Percentiles rank a stretch among this genome's conserved stretches.
Evolutionary conservation across 2,113 vertebrate species (phyloP).

Genomic region (Pluvialis apricaria): DNA sequence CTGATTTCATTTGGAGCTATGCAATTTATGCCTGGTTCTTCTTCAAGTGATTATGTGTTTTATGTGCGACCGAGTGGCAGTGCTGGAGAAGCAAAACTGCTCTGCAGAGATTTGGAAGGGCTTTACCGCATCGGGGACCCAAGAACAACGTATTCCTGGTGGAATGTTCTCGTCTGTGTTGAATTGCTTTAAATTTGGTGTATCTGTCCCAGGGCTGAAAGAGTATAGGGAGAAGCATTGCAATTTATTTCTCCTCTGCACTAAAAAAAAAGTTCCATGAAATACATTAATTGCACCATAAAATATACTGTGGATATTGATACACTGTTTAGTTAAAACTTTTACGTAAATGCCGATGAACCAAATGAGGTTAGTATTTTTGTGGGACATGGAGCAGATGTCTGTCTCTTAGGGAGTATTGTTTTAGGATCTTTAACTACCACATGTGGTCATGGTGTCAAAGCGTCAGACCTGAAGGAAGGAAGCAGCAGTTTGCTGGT

Average conservation of each 20-base stretch:
- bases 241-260: background rate
- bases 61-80: background rate
- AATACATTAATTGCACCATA: background rate
- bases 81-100: background rate
- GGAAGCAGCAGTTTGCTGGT: background rate
- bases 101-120: background rate
- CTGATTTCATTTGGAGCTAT: background rate
- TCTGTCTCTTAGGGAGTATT: background rate
- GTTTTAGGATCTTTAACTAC: constrained; percentile 42
- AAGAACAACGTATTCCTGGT: background rate
- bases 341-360: background rate
- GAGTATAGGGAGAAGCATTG: background rate
- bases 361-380: background rate
- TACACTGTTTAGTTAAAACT: background rate
- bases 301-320: background rate
- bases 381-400: background rate
- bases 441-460: constrained; percentile 33
- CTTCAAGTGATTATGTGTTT: background rate
- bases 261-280: background rate
- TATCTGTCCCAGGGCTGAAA: background rate
- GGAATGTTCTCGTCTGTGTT: background rate
- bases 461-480: background rate
- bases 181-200: background rate
- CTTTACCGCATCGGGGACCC: rapidly evolving
- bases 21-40: background rate